A percentile compares a stretch with the other conserved stretches of the same genome.
phyloP scores from a whole-genome alignment of 2,113 vertebrate genomes.

The Potamarius usumacintae region DNA sequence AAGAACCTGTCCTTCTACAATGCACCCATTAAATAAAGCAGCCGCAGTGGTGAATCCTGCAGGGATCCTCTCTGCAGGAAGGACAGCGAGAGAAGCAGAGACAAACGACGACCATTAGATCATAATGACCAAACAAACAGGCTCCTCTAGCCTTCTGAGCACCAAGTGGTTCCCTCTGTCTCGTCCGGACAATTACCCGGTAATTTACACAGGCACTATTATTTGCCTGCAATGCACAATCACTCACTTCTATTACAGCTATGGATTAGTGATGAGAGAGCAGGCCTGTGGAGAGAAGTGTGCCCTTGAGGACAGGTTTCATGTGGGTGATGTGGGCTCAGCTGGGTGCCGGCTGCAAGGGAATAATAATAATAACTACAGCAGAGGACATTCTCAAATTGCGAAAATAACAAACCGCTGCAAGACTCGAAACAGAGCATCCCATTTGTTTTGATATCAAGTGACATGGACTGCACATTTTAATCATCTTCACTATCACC shows the following conservation, averaged over 20 bases:
- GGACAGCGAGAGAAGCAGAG: slow-evolving; percentile 37
- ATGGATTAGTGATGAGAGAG: slow-evolving; percentile 35
- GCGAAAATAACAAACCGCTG: not conserved
- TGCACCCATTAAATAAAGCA: slow-evolving; percentile 29
- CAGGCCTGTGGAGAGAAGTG: slow-evolving; percentile 5
- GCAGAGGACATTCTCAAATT: slow-evolving; percentile 11
- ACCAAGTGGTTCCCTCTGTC: slow-evolving; percentile 24
- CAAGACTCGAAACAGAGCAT: slow-evolving; percentile 8
- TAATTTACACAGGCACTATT: slow-evolving; percentile 40
- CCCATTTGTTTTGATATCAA: not conserved
- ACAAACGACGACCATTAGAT: slow-evolving; percentile 46
- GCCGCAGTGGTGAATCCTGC: slow-evolving; percentile 10
- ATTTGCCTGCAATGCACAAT: slow-evolving; percentile 24
- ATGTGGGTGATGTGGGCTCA: slow-evolving; percentile 34
- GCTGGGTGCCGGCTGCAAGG: slow-evolving; percentile 15
- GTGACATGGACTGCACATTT: not conserved
- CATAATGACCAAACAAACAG: slow-evolving; percentile 50
- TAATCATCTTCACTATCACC: not conserved
- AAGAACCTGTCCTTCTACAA: slow-evolving; percentile 25
- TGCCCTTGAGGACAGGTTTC: slow-evolving; percentile 41
- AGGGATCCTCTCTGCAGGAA: slow-evolving; percentile 21
- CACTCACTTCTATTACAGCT: slow-evolving; percentile 22
- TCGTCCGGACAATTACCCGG: slow-evolving; percentile 35
- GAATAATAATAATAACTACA: slow-evolving; percentile 30
- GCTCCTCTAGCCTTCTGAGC: slow-evolving; percentile 39